A percentile compares a stretch with the other conserved stretches of the same genome.
phyloP scores from a whole-genome alignment of 2,113 vertebrate species.

The Ceyx margarethae region DNA sequence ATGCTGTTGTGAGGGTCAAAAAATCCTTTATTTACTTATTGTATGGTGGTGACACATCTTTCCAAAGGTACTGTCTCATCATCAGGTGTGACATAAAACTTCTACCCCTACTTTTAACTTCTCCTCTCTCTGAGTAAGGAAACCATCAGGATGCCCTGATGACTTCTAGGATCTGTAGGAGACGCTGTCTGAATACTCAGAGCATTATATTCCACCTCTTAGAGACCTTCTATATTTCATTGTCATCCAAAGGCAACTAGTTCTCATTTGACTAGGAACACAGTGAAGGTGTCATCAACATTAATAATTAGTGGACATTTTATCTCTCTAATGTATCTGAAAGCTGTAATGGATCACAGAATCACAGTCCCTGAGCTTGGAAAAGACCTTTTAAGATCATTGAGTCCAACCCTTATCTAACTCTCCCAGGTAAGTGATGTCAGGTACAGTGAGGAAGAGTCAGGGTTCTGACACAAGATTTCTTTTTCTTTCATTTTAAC shows the following conservation, averaged over 20 bases:
- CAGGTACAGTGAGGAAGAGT: neutral
- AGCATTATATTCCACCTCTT: neutral
- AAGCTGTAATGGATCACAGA: neutral
- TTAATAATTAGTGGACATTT: slow-evolving; percentile 32
- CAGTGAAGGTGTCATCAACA: slow-evolving; percentile 5
- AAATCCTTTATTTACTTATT: neutral
- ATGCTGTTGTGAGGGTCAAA: neutral
- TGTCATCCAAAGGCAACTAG: neutral
- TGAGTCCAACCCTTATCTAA: too few relatives aligned
- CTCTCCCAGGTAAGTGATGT: neutral
- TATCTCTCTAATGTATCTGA: neutral
- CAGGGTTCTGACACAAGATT: neutral
- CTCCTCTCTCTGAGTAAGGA: neutral
- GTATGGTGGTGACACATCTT: neutral
- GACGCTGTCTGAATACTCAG: neutral
- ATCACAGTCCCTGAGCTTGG: too few relatives aligned
- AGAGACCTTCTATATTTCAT: neutral
- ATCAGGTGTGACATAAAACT: neutral
- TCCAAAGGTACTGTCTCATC: neutral
- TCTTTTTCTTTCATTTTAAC: neutral
- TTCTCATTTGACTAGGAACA: slow-evolving; percentile 32
- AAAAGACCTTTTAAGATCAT: too few relatives aligned
- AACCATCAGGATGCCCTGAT: neutral
- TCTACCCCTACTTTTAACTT: neutral
- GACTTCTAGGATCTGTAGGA: neutral